Conservation (phyloP, 1,140 invertebrate genomes). For the Coelopa frigida region DNA sequence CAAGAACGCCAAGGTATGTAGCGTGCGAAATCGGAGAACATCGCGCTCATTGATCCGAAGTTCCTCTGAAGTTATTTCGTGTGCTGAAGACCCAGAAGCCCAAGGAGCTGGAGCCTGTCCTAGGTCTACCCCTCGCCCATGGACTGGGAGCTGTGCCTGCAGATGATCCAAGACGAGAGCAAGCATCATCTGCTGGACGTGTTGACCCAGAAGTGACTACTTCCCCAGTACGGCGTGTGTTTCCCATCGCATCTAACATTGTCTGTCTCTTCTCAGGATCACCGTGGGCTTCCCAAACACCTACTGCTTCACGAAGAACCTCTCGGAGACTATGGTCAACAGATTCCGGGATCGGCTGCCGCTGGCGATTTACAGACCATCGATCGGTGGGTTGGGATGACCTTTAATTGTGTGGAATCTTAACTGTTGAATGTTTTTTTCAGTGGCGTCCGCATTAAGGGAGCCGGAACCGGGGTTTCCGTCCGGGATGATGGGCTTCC, state of each 20-base stretch:
- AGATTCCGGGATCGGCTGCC: constrained; percentile 66
- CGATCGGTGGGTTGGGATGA: constrained; percentile 68
- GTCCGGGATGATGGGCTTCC: constrained; percentile 28
- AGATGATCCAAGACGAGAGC: constrained; percentile 24
- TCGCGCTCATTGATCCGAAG: neutral
- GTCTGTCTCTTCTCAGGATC: constrained; percentile 35
- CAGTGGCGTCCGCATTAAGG: constrained; percentile 24
- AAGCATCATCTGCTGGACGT: constrained; percentile 20
- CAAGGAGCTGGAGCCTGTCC: constrained; percentile 50
- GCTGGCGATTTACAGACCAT: constrained; percentile 78
- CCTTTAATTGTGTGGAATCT: too few species aligned
- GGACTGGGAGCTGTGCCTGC: constrained; percentile 32
- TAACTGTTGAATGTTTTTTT: neutral
- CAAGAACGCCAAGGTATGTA: constrained; percentile 12
- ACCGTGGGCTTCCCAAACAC: constrained; percentile 72
- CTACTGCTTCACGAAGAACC: constrained; percentile 76
- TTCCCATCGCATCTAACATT: neutral
- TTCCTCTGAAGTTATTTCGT: constrained; percentile 58
- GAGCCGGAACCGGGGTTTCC: constrained; percentile 30
- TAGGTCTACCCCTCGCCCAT: constrained; percentile 30
- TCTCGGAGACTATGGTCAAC: constrained; percentile 69
- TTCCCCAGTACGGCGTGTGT: too few species aligned
- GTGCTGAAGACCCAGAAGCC: constrained; percentile 30
- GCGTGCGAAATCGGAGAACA: too few species aligned
- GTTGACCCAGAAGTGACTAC: constrained; percentile 33